Evolutionary conservation across 1,140 invertebrate species (phyloP), one percentile per base, ranked within the genome.

Genomic region (Chironomus striatipennis): DNA sequence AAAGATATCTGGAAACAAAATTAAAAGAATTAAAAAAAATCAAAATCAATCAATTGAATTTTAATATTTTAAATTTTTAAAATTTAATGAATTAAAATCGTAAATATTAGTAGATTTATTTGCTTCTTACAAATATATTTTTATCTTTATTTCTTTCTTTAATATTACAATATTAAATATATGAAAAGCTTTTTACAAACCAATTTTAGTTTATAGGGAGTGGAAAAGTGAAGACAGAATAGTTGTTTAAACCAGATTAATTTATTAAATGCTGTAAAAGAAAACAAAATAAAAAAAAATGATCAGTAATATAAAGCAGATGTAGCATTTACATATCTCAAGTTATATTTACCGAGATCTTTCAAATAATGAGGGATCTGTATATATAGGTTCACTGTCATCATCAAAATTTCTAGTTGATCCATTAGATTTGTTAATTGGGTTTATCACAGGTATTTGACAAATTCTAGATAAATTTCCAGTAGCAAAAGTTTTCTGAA

Each of bases 361-460:
- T 83, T 96, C 94, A 79, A 96, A 96, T 9, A 96, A 83, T 1
- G 93, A 94, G 0, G 93, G 94, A 83, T 96, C 93, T 0, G 93
- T 96, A 81, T 96, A 96, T 76, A 96, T 96, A 2, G 94, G 94
- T 81, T 96, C 94, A 79, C 93, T 95, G 9, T 93, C 93, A 81
- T 96, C 93, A 77, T 91, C 89, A 77, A 91, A 92, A 21, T 82
- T 79, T 74, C 80, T 79, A 73, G 65, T 77, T 72, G 47, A 75
- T 43, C 77, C 77, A 43, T 72, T 75, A 72, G 75, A 73, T 15
- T 43, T 75, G 72, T 76, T 80, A 74, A 82, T 80, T 73, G 81
- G 81, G 79, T 82, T 82, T 76, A 82, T 82, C 17, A 82, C 81
- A 24, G 81, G 81, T 75, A 82, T 76, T 76, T 82, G 81, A 78